phyloP scores from a whole-genome alignment of 2,113 vertebrate species.

The Alectura lathami region DNA sequence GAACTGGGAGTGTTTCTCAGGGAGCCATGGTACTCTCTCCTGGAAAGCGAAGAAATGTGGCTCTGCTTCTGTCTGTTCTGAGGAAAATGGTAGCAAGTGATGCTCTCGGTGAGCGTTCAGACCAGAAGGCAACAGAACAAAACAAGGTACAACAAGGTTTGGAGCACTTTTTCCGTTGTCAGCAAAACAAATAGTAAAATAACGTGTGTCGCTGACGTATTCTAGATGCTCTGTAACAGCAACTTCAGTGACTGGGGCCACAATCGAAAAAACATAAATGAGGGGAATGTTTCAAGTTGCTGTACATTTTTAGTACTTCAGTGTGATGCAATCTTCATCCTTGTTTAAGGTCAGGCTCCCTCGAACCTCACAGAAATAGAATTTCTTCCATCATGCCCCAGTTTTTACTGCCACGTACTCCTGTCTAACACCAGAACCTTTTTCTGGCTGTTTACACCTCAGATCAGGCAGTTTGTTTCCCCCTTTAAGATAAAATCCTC shows the following conservation, averaged over 20 bases:
- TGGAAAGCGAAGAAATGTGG: neutral
- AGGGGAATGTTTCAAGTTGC: neutral
- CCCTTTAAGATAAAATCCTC: neutral
- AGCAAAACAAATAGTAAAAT: neutral
- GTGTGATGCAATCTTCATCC: neutral
- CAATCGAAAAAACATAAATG: neutral
- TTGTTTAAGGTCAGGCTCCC: neutral
- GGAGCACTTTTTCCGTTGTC: slow-evolving; percentile 3
- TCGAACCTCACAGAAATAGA: neutral
- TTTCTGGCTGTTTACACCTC: neutral
- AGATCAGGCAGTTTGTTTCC: neutral
- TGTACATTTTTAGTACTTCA: neutral
- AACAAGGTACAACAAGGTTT: neutral
- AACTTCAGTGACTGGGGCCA: neutral
- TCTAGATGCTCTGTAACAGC: neutral
- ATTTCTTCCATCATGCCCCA: neutral
- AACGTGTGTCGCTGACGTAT: neutral
- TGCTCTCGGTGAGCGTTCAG: neutral
- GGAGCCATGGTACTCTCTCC: neutral
- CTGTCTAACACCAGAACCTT: neutral
- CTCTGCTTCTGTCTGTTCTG: neutral
- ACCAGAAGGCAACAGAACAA: neutral
- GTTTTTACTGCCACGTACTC: neutral
- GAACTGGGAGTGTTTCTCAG: neutral
- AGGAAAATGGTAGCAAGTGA: neutral